These are phyloP conservation scores for Scopus umbretta DNA, from an alignment of 2,113 vertebrate genomes.

Conservation along the genomic window DNA sequence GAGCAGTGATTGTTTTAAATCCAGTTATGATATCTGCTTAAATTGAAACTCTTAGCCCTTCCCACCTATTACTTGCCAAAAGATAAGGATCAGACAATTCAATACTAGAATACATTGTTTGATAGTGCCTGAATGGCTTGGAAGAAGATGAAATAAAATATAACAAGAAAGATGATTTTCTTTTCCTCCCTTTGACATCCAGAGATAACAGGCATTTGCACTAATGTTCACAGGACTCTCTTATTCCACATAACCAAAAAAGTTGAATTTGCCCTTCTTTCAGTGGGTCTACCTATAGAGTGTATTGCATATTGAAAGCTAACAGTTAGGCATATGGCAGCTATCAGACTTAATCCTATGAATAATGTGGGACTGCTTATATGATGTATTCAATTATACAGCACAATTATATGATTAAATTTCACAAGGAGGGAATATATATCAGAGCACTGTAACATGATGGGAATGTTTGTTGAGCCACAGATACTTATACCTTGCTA, in stretches of 20 bases:
- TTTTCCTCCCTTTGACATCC: neutral
- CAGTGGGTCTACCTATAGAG: neutral
- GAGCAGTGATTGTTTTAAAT: conserved; percentile 1
- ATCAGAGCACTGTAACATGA: neutral
- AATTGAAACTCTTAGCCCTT: conserved; percentile 19
- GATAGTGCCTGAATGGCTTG: neutral
- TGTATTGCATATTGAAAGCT: neutral
- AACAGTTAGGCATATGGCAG: neutral
- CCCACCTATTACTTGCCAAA: conserved; percentile 4
- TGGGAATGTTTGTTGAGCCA: neutral
- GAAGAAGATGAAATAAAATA: neutral
- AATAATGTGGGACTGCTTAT: neutral
- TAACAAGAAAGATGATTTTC: neutral
- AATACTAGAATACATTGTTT: neutral
- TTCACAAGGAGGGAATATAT: neutral
- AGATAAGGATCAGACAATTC: neutral
- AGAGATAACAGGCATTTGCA: neutral
- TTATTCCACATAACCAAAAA: neutral
- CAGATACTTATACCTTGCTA: neutral
- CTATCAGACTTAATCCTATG: neutral
- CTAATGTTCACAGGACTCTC: neutral
- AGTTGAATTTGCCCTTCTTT: neutral
- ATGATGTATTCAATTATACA: neutral
- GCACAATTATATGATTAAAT: neutral
- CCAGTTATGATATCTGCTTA: neutral